Evolutionary conservation across 1,140 invertebrate genomes (phyloP), one percentile per base, ranked within the genome.

Genomic region (Brachystomella parvula): DNA sequence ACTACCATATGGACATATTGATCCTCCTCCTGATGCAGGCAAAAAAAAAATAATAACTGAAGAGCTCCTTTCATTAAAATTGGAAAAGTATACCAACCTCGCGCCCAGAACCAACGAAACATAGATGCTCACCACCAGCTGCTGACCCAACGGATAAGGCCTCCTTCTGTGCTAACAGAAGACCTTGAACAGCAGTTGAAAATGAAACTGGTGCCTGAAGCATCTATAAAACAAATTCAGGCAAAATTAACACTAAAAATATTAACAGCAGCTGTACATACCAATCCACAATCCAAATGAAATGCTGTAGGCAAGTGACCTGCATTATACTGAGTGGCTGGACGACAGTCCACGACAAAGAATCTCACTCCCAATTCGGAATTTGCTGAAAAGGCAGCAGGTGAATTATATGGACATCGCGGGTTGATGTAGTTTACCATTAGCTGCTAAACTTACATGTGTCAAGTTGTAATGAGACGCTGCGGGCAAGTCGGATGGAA

Each of bases 1-100:
- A 98, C 90, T 30, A 98, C 94, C 96, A 99, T 99, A 75, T 97
- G 89, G 2, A 96, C 92, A 77, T 95, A 96, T 75, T 90, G 90
- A 78, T 98, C 96, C 79, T 97, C 94, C 76, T 96, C 9, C 39
- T n/a, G n/a, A 44, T 44, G n/a, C 24, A 44, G n/a, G 39, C 39
- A 44, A 44, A n/a, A 44, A 44, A 44, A n/a, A 44, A n/a, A n/a
- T 44, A 44, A n/a, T n/a, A n/a, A n/a, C n/a, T n/a, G n/a, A n/a
- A n/a, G n/a, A n/a, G n/a, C n/a, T n/a, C n/a, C n/a, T n/a, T n/a
- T n/a, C n/a, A n/a, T n/a, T n/a, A n/a, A n/a, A n/a, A n/a, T n/a
- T n/a, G n/a, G n/a, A n/a, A n/a, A n/a, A n/a, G n/a, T n/a, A n/a
- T n/a, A n/a, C n/a, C n/a, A n/a, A n/a, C 92, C 74, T 92, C 87